Base-by-base conservation (phyloP, 35 echinoderm and acorn worm species). In the Apostichopus parvimensis region DNA sequence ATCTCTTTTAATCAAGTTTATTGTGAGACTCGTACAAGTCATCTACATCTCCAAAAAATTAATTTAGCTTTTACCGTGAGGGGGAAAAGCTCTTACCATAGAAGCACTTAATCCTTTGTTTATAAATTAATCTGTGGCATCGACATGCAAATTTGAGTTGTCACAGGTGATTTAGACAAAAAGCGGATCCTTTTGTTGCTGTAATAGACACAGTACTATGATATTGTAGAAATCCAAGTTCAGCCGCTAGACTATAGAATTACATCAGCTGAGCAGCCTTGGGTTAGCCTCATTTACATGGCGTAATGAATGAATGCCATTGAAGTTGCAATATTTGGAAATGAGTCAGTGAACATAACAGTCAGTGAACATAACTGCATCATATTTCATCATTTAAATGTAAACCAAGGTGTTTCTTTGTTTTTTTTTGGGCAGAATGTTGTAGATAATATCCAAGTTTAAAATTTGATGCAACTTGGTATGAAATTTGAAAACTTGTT, bases 61-160 rank as follows among this genome's bases (percentile, higher is more conserved):
- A 75, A 75, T 75, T 75, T 75, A 18, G 21, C 7, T 75, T 75
- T 75, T 75, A 75, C 71, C n/a, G 71, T 75, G 71, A 75, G 21
- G 71, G 71, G 34, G 34, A 45, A 22, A 75, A 75, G 71, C 71
- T 75, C 20, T 75, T 75, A 75, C 71, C 7, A 18, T 13, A 75
- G 71, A 75, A 75, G 71, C 71, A 75, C 71, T 75, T 75, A 75
- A 75, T 75, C 20, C 71, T 75, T 75, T 75, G 71, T 75, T 75
- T 75, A 75, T 75, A 75, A 75, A 75, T 75, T 75, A 75, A 75
- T 75, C 71, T 75, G 14, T n/a, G 17, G 71, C 71, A 75, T 18
- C 71, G 21, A 75, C 71, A 75, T 75, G 21, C 17, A 75, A n/a
- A 75, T 75, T 75, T 75, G 13, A 75, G 71, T 75, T 75, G 71